Percentiles rank a stretch among this genome's conserved stretches.
Conservation (phyloP, 1,140 invertebrate species). For the Semibalanus balanoides region DNA sequence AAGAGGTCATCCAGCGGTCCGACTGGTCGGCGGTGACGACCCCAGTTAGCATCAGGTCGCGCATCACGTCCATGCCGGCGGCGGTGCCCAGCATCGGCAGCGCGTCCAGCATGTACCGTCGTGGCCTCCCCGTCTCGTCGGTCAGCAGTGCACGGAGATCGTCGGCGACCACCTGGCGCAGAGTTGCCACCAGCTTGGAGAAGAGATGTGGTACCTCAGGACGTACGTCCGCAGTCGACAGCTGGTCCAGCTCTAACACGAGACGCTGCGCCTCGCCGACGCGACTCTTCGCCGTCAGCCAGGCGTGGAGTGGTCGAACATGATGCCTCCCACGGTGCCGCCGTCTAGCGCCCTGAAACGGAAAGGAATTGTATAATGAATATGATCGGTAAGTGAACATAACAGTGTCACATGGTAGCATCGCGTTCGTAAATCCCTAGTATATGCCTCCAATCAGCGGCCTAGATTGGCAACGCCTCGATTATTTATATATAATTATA, state of each 20-base stretch:
- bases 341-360: neutral
- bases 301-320: slow-evolving; percentile 19
- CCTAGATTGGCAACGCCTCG: too few relatives aligned
- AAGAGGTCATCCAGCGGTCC: slow-evolving; percentile 35
- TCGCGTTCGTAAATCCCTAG: too few relatives aligned
- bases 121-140: neutral
- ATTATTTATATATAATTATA: too few relatives aligned
- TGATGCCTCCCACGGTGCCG: neutral
- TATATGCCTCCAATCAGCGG: too few relatives aligned
- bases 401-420: too few relatives aligned
- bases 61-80: slow-evolving; percentile 54
- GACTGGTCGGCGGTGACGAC: slow-evolving; percentile 46
- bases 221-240: slow-evolving; percentile 38
- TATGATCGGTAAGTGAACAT: too few relatives aligned
- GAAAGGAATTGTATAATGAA: neutral
- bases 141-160: neutral
- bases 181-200: slow-evolving; percentile 25
- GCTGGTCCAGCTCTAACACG: slow-evolving; percentile 22
- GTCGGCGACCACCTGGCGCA: slow-evolving; percentile 21
- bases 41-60: slow-evolving; percentile 50
- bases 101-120: slow-evolving; percentile 49
- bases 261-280: slow-evolving; percentile 3
- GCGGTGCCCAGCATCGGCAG: slow-evolving; percentile 58
- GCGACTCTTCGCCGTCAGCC: slow-evolving; percentile 10
- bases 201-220: slow-evolving; percentile 30